Evolutionary conservation across 2,797 vertebrate genomes (phyloP).

Genomic region (Silurus aristotelis): DNA sequence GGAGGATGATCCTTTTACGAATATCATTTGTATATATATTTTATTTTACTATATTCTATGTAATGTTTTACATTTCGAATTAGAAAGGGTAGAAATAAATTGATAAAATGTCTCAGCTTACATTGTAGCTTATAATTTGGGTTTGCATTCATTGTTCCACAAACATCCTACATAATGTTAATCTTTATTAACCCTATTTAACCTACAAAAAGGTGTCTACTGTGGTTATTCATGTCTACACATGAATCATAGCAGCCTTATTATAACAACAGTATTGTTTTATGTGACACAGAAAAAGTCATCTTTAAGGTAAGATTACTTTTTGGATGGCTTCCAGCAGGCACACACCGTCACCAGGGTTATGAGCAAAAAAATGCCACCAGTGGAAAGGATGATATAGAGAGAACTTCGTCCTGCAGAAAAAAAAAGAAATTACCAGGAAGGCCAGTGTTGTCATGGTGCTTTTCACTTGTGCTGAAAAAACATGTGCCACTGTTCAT

Average conservation of each 20-base stretch:
- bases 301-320: constrained; percentile 68
- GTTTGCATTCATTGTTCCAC: neutral
- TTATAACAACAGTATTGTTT: neutral
- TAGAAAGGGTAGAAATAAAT: neutral
- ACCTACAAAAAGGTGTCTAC: neutral
- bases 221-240: neutral
- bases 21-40: neutral
- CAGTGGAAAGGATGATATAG: constrained; percentile 96
- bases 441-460: constrained; percentile 33
- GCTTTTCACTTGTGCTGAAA: constrained; percentile 9
- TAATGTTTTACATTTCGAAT: neutral
- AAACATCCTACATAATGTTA: neutral
- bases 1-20: neutral
- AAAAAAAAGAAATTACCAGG: constrained; percentile 22
- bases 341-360: constrained; percentile 98
- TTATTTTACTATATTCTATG: neutral
- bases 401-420: constrained; percentile 89
- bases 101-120: neutral
- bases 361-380: constrained; percentile 97
- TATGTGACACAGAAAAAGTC: neutral
- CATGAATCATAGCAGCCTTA: neutral
- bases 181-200: neutral
- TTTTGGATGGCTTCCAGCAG: constrained; percentile 97
- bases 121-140: neutral
- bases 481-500: constrained; percentile 4